A percentile compares a stretch with the other conserved stretches of the same genome.
These are phyloP conservation scores for Hipparchia semele DNA, from an alignment of 2,888 invertebrate genomes.

Conservation along the genomic window DNA sequence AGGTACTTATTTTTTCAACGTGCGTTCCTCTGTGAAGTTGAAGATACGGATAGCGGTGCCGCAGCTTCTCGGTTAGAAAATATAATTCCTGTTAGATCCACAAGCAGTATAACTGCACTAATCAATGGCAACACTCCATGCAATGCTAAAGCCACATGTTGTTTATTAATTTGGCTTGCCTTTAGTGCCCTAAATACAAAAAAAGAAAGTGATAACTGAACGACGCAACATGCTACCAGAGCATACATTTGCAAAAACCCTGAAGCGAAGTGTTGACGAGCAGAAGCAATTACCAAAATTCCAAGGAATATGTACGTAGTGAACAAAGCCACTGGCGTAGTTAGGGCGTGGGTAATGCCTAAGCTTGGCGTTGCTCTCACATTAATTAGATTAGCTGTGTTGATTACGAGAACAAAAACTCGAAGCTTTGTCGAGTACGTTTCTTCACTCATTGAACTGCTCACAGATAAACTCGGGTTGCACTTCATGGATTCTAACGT, in stretches of 20 bases:
- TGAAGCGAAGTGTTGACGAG: slow-evolving; percentile 48
- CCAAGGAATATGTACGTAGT: slow-evolving; percentile 59
- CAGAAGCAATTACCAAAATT: slow-evolving; percentile 49
- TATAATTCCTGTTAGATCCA: slow-evolving; percentile 58
- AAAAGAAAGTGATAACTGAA: slow-evolving; percentile 55
- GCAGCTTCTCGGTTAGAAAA: slow-evolving; percentile 51
- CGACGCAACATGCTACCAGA: slow-evolving; percentile 51
- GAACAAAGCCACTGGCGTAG: slow-evolving; percentile 61
- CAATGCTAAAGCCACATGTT: slow-evolving; percentile 50
- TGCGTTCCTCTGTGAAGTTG: slow-evolving; percentile 26
- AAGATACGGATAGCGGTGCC: slow-evolving; percentile 38
- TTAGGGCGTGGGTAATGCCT: slow-evolving; percentile 57
- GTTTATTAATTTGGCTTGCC: slow-evolving; percentile 27
- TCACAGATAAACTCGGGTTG: slow-evolving; percentile 38
- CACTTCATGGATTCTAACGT: slow-evolving; percentile 48
- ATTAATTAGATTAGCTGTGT: slow-evolving; percentile 64
- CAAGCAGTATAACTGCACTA: slow-evolving; percentile 53
- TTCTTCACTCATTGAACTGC: slow-evolving; percentile 55
- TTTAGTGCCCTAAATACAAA: slow-evolving; percentile 54
- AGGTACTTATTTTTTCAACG: not conserved
- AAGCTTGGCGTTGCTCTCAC: slow-evolving; percentile 57
- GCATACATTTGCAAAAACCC: slow-evolving; percentile 60
- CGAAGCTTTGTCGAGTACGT: slow-evolving; percentile 56
- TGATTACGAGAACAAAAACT: slow-evolving; percentile 59
- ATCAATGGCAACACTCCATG: slow-evolving; percentile 67